Evolutionary conservation across 2,888 invertebrate genomes (phyloP), one percentile per base, ranked within the genome.

Genomic region (Drosophila bunnanda): DNA sequence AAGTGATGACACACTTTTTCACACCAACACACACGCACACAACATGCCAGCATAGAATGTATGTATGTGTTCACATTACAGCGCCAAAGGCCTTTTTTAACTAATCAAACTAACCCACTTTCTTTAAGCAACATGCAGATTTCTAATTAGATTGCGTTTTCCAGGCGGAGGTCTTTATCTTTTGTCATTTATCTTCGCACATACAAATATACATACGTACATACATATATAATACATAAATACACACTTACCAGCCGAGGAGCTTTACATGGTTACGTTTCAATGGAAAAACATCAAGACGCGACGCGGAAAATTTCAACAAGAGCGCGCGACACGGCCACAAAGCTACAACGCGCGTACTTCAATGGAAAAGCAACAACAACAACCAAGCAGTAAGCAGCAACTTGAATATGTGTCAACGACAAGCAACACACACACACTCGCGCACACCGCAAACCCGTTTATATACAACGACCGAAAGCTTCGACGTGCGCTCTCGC

Each of bases 321-420:
- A 73, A 72, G 69, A 82, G 70, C 70, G 65, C 71, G 36, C 88
- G 60, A 85, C 83, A 78, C 41, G 57, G 59, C 82, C 48, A 61
- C 80, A 76, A 55, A 70, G 41, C 80, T 50, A 76, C 74, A 58
- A 28, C 15, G 67, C 72, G 32, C 15, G 67, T 68, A 79, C 72
- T 44, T 71, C 58, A 71, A 74, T 65, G 53, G 55, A 66, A 66
- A 59, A 74, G 52, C 30, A 43, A 30, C 43, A 66, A 43, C 48
- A 65, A 43, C 50, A 62, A 50, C 61, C 54, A 71, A 71, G 46
- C 74, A 68, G 68, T 59, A 57, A 61, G 62, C 36, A 62, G 82
- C 76, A 74, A 78, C 74, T 74, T 77, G 77, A 88, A 88, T 88
- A 90, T 88, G 89, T 90, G 88, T 88, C 90, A 90, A 84, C 89